Percentiles rank a stretch among this genome's conserved stretches.
phyloP scores from a whole-genome alignment of 2,888 invertebrate genomes.

The Hecatera dysodea region DNA sequence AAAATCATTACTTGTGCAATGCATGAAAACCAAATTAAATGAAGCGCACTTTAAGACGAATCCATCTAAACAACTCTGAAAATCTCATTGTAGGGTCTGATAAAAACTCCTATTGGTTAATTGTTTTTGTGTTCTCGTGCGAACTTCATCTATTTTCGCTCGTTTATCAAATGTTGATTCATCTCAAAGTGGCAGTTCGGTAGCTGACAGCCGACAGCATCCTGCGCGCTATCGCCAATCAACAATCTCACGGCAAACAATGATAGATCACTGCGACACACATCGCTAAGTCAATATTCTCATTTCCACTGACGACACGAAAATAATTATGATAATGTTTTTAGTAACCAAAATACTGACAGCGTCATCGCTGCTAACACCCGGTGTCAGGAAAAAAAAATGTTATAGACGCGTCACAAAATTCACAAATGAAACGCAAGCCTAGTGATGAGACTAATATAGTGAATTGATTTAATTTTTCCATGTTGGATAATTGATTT shows the following conservation, averaged over 20 bases:
- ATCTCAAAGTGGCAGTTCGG: constrained; percentile 63
- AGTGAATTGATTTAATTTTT: no score
- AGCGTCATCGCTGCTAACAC: background rate
- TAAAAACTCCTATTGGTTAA: constrained; percentile 4
- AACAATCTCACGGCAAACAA: constrained; percentile 68
- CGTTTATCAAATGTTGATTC: constrained; percentile 67
- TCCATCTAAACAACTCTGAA: background rate
- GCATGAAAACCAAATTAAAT: constrained; percentile 6
- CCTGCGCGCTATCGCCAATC: constrained; percentile 72
- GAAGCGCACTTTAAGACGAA: background rate
- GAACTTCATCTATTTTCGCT: constrained; percentile 44
- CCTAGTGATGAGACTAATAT: no score
- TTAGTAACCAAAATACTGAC: background rate
- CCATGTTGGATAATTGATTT: no score
- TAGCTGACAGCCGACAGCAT: constrained; percentile 69
- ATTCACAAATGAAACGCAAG: background rate
- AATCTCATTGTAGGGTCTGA: background rate
- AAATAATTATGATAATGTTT: constrained; percentile 42
- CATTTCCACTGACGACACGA: constrained; percentile 47
- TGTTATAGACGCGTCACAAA: background rate
- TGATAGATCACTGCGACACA: constrained; percentile 72
- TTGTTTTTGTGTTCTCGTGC: constrained; percentile 21
- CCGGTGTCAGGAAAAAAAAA: background rate
- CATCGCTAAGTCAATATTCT: constrained; percentile 74
- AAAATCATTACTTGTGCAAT: background rate